Conservation (phyloP, 2,113 vertebrate genomes). For the Centropristis striata region DNA sequence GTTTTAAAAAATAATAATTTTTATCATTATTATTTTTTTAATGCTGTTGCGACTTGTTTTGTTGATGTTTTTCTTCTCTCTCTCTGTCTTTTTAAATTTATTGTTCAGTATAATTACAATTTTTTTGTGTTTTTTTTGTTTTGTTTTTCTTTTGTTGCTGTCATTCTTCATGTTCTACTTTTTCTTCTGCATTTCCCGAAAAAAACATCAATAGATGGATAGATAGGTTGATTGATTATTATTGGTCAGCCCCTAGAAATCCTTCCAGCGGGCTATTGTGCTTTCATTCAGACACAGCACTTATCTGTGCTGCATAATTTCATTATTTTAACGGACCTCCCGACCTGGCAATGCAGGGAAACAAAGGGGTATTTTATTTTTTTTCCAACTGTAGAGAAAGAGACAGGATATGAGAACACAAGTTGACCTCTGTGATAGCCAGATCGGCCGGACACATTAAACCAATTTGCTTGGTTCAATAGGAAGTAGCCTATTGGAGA, state of each 20-base stretch:
- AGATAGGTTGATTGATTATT: neutral
- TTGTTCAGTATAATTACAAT: too few relatives aligned
- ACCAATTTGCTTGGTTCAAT: slow-evolving; percentile 74
- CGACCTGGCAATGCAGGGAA: slow-evolving; percentile 46
- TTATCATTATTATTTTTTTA: too few relatives aligned
- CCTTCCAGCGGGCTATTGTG: slow-evolving; percentile 29
- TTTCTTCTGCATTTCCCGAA: too few relatives aligned
- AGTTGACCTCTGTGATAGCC: slow-evolving; percentile 71
- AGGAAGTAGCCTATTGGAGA: slow-evolving; percentile 69
- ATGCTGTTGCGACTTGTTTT: too few relatives aligned
- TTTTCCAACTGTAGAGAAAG: slow-evolving; percentile 16
- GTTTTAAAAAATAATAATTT: too few relatives aligned
- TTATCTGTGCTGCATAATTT: slow-evolving; percentile 58
- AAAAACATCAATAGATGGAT: too few relatives aligned
- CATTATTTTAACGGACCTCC: slow-evolving; percentile 63
- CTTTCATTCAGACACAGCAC: slow-evolving; percentile 23
- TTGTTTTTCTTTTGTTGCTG: too few relatives aligned
- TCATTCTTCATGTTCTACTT: too few relatives aligned
- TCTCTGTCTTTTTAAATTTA: too few relatives aligned
- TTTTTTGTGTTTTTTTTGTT: too few relatives aligned
- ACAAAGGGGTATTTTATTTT: slow-evolving; percentile 52
- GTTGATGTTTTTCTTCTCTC: too few relatives aligned
- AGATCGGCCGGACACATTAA: slow-evolving; percentile 76
- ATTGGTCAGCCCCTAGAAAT: slow-evolving; percentile 4
- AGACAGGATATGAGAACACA: slow-evolving; percentile 78